Percentiles rank a stretch among this genome's conserved stretches.
Evolutionary conservation across 2,888 invertebrate species (phyloP).

Genomic region (Drosophila nigricruria): DNA sequence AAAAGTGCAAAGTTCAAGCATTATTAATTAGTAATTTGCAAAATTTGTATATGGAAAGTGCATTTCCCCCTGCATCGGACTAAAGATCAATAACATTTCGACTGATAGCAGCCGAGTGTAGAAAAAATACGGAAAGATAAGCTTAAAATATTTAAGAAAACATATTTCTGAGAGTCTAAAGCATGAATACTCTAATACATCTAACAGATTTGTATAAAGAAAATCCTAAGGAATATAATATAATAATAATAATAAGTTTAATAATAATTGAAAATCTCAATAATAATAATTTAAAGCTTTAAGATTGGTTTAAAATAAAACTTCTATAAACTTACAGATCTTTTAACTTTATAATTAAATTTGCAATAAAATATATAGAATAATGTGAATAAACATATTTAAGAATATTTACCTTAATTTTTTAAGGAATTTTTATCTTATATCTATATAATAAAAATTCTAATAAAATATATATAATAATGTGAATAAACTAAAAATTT

Average conservation of each 20-base stretch:
- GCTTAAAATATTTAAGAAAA: background rate
- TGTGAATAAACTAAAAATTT: too few relatives aligned
- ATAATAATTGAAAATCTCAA: background rate
- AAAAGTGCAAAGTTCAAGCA: background rate
- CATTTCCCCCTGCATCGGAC: slow-evolving; percentile 4
- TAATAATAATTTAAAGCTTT: too few relatives aligned
- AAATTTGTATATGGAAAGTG: slow-evolving; percentile 1
- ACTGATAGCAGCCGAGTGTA: slow-evolving; percentile 17
- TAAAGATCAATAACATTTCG: background rate
- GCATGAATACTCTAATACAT: slow-evolving; percentile 4
- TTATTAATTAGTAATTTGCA: background rate
- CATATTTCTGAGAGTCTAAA: background rate
- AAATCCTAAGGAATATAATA: too few relatives aligned
- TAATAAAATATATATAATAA: too few relatives aligned
- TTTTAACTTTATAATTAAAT: too few relatives aligned
- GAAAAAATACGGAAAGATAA: slow-evolving; percentile 15
- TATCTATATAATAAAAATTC: too few relatives aligned
- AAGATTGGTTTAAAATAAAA: too few relatives aligned
- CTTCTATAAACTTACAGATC: too few relatives aligned
- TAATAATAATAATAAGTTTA: background rate
- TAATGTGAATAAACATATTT: too few relatives aligned
- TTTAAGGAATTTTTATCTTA: too few relatives aligned
- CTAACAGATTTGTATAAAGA: background rate
- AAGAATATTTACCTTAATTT: background rate
- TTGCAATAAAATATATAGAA: too few relatives aligned